Percentiles rank a stretch among this genome's conserved stretches.
Evolutionary conservation across 2,797 vertebrate genomes (phyloP).

Genomic region (Smutsia gigantea): DNA sequence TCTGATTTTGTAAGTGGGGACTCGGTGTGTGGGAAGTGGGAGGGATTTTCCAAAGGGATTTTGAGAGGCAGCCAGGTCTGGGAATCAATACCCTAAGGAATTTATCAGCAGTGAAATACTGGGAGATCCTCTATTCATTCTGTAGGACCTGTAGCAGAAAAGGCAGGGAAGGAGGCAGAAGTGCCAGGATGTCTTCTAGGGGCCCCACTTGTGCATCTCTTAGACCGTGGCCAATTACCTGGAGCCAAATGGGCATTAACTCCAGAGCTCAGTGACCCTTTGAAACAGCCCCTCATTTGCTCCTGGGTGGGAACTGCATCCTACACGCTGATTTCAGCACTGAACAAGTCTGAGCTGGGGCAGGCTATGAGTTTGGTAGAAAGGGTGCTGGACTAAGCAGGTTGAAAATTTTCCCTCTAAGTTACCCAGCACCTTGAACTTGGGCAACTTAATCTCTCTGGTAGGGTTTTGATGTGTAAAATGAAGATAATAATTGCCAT

Average conservation of each 20-base stretch:
- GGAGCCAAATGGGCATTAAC: not conserved
- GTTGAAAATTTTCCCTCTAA: not conserved
- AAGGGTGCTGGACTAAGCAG: not conserved
- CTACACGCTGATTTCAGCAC: not conserved
- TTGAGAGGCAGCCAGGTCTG: not conserved
- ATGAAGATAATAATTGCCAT: not conserved
- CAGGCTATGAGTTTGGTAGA: not conserved
- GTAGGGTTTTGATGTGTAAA: not conserved
- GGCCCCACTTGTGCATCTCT: not conserved
- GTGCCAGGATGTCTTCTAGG: not conserved
- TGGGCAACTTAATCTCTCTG: not conserved
- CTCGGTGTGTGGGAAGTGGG: not conserved
- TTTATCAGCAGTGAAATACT: not conserved
- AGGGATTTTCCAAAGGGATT: constrained; percentile 15
- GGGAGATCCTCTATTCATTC: not conserved
- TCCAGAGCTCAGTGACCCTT: not conserved
- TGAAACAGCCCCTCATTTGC: not conserved
- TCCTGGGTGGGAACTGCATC: not conserved
- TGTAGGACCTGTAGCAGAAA: not conserved
- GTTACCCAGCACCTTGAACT: not conserved
- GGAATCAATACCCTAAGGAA: not conserved
- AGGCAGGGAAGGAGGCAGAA: not conserved
- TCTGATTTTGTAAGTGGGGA: not conserved
- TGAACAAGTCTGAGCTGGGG: not conserved
- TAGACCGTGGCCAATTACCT: not conserved